phyloP scores from a whole-genome alignment of 2,113 vertebrate genomes.

The Cynoglossus semilaevis region DNA sequence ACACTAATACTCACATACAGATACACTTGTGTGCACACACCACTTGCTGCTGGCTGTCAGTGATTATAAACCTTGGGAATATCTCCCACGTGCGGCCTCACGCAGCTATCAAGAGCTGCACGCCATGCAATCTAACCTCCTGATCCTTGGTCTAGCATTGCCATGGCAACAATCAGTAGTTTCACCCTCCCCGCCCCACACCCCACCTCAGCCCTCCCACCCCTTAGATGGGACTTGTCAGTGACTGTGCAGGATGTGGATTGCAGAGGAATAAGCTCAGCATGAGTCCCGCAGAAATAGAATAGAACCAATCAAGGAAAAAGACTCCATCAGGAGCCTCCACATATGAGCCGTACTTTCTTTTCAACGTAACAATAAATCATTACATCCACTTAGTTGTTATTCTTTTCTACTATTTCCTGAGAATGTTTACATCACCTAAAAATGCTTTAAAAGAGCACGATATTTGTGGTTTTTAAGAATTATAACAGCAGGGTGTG shows the following conservation, averaged over 20 bases:
- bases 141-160: constrained; percentile 57
- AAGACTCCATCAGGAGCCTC: constrained; percentile 45
- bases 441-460: neutral
- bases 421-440: neutral
- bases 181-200: constrained; percentile 5
- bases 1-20: constrained; percentile 4
- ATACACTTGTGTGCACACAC: constrained; percentile 32
- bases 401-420: constrained; percentile 27
- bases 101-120: constrained; percentile 55
- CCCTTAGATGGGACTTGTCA: constrained; percentile 55
- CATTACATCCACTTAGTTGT: constrained; percentile 10
- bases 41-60: constrained; percentile 55
- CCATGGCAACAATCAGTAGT: constrained; percentile 64
- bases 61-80: constrained; percentile 65
- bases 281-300: constrained; percentile 37
- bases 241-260: constrained; percentile 43
- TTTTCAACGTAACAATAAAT: constrained; percentile 22
- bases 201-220: constrained; percentile 2
- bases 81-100: constrained; percentile 57
- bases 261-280: constrained; percentile 41
- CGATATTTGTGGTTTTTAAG: neutral
- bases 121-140: constrained; percentile 51
- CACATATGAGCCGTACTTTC: constrained; percentile 45
- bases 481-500: neutral
- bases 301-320: constrained; percentile 63